Evolutionary conservation across 2,888 invertebrate genomes (phyloP), one percentile per base, ranked within the genome.

Genomic region (Synergus japonicus): DNA sequence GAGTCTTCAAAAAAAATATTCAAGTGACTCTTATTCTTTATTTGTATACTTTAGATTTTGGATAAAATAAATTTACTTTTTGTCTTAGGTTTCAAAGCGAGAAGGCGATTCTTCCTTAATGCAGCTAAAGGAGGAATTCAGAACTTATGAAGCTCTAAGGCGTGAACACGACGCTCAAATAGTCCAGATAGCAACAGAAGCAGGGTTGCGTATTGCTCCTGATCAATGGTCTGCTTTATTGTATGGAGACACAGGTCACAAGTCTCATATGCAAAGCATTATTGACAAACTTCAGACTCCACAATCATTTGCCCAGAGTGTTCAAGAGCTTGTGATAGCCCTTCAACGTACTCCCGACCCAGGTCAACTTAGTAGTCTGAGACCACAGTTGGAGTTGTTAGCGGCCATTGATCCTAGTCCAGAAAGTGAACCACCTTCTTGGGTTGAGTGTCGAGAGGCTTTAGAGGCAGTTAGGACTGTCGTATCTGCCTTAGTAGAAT

Each of bases 121-220:
- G 99, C 98, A 99, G 92, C 92, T 99, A 22, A 98, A 98, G 91
- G 98, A 98, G 88, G 99, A 99, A 91, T 99, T 98, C 91, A 95
- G 99, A 18, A 97, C 97, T 0, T 99, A 99, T 91, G 98, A 99
- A 87, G 95, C 97, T 0, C 92, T 99, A 78, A 93, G 99, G 9
- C 94, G 98, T 1, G 99, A 99, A 90, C 99, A 99, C 91, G 99
- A 99, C 92, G 97, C 98, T 12, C 99, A 99, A 92, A 98, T 99
- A 86, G 99, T 99, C 5, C 98, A 98, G 93, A 99, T 99, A 83
- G 99, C 99, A 0, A 97, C 98, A 0, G 99, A 99, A 92, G 98
- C 99, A 1, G 99, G 99, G 0, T 93, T 99, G 41, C 94, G 99
- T 80, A 99, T 99, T 83, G 98, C 98, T 0, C 99, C 99, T 0